These are phyloP conservation scores for Choreutis nemorana DNA, from an alignment of 2,888 invertebrate genomes.

Conservation along the genomic window DNA sequence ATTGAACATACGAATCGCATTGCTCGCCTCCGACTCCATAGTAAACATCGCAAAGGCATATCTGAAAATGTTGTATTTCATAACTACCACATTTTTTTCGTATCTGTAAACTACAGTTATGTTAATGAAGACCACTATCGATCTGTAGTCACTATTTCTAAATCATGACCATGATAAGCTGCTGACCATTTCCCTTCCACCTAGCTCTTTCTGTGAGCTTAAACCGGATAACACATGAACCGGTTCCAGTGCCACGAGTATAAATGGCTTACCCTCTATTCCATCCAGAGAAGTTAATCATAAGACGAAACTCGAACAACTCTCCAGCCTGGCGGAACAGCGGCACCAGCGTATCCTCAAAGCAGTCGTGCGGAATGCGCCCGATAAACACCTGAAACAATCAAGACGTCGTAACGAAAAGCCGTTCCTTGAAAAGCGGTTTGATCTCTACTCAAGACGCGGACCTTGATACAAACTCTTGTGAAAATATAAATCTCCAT, in stretches of 20 bases:
- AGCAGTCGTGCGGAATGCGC: conserved; percentile 72
- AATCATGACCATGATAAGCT: no score
- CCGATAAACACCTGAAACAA: conserved; percentile 64
- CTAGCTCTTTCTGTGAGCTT: background rate
- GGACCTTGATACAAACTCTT: no score
- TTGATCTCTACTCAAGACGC: no score
- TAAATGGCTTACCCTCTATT: conserved; percentile 71
- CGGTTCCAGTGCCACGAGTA: background rate
- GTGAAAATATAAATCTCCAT: no score
- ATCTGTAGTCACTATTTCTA: no score
- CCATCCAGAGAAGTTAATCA: conserved; percentile 78
- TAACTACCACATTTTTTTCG: background rate
- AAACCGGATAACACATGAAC: background rate
- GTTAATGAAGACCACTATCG: no score
- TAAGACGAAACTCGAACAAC: conserved; percentile 76
- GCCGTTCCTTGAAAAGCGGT: background rate
- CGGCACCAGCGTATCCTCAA: conserved; percentile 71
- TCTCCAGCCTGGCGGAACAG: conserved; percentile 65
- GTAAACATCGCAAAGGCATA: conserved; percentile 77
- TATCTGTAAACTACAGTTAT: no score
- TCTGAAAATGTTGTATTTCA: conserved; percentile 26
- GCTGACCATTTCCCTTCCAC: no score
- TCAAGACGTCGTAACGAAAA: background rate
- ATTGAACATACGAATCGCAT: conserved; percentile 72
- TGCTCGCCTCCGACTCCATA: conserved; percentile 66